Evolutionary conservation across 2,797 vertebrate species (phyloP).

Genomic region (Onychomys torridus): DNA sequence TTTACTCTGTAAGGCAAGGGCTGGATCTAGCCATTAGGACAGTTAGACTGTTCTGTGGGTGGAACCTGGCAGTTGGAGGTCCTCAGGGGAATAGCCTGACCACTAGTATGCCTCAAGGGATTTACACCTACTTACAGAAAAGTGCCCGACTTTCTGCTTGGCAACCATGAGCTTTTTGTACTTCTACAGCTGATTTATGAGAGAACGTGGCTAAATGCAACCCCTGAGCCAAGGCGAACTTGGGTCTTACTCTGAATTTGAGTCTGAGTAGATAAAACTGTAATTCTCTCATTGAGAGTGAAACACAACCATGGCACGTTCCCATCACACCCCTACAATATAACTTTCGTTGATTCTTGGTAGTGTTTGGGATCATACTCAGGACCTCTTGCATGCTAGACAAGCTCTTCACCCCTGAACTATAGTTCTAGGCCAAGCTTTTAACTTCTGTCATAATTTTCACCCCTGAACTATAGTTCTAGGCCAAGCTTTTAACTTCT

Average conservation of each 20-base stretch:
- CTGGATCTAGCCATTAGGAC: not conserved
- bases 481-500: not conserved
- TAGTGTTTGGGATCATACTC: not conserved
- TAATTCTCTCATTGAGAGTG: not conserved
- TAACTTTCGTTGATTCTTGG: not conserved
- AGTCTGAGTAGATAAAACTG: not conserved
- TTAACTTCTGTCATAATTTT: slow-evolving; percentile 6
- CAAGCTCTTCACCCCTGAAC: not conserved
- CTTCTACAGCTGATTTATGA: not conserved
- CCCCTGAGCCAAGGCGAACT: not conserved
- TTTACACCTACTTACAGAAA: not conserved
- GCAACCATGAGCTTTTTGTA: not conserved
- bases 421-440: no score
- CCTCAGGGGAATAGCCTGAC: not conserved
- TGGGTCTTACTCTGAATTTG: not conserved
- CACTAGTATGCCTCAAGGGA: not conserved
- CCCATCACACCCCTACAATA: not conserved
- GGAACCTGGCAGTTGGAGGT: not conserved
- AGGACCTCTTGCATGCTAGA: not conserved
- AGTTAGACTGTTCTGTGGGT: not conserved
- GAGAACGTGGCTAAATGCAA: not conserved
- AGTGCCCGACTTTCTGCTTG: not conserved
- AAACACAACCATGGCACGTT: not conserved
- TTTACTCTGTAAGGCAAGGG: not conserved
- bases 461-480: not conserved